These are phyloP conservation scores for Leptopilina myrica DNA, from an alignment of 2,888 invertebrate species.

Conservation along the genomic window DNA sequence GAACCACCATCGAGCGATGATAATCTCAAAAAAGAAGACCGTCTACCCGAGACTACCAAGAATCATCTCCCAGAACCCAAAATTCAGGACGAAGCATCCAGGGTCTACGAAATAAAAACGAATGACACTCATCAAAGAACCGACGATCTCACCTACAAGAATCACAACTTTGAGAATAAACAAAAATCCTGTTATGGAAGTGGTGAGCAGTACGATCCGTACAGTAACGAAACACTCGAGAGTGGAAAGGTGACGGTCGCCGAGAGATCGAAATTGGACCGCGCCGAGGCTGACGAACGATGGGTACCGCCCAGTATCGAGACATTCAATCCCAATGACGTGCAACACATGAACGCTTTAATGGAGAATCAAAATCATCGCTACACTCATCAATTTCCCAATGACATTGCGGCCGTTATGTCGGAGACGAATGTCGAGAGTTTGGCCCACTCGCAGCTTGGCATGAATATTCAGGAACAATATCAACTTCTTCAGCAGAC, in stretches of 20 bases:
- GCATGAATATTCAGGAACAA: constrained; percentile 70
- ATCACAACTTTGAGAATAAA: constrained; percentile 65
- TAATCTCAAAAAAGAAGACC: constrained; percentile 68
- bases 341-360: constrained; percentile 67
- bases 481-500: constrained; percentile 68
- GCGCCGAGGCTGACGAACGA: constrained; percentile 79
- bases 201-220: constrained; percentile 65
- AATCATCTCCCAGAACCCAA: constrained; percentile 47
- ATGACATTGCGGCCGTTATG: constrained; percentile 64
- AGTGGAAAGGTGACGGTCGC: constrained; percentile 71
- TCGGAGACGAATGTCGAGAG: constrained; percentile 62
- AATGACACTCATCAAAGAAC: constrained; percentile 48
- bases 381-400: constrained; percentile 69
- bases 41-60: constrained; percentile 46
- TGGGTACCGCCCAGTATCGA: constrained; percentile 82
- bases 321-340: constrained; percentile 69
- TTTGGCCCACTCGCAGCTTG: constrained; percentile 66
- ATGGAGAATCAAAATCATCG: constrained; percentile 73
- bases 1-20: constrained; percentile 74
- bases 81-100: constrained; percentile 46
- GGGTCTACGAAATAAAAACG: constrained; percentile 39
- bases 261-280: constrained; percentile 75
- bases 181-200: constrained; percentile 68
- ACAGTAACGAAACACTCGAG: constrained; percentile 73
- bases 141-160: constrained; percentile 40